Conservation (phyloP, 2,888 invertebrate species). For the Polyommatus icarus region DNA sequence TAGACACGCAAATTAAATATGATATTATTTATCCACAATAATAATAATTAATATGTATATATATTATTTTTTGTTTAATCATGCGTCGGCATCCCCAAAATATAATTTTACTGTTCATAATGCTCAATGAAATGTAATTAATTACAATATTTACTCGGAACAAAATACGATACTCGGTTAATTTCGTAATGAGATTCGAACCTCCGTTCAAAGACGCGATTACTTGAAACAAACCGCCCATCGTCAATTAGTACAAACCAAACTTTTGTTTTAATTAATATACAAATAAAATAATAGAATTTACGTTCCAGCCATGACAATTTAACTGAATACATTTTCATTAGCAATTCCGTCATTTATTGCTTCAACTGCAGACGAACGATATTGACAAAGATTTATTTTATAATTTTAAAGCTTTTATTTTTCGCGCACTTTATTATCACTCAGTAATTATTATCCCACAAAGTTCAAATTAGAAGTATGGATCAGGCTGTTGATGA, state of each 20-base stretch:
- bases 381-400: slow-evolving; percentile 9
- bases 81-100: background rate
- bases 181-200: slow-evolving; percentile 16
- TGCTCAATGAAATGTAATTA: background rate
- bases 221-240: slow-evolving; percentile 20
- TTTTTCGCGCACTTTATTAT: background rate
- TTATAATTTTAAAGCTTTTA: background rate
- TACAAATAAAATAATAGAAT: slow-evolving; percentile 27
- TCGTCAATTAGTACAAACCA: slow-evolving; percentile 10
- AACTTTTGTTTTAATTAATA: slow-evolving; percentile 30
- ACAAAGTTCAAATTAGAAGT: no score
- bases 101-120: background rate
- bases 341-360: slow-evolving; percentile 41
- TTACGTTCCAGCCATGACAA: slow-evolving; percentile 10
- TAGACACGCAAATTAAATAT: no score
- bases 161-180: background rate
- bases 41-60: no score
- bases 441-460: background rate
- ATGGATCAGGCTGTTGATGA: no score
- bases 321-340: slow-evolving; percentile 52
- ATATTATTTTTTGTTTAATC: no score
- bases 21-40: no score
- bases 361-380: slow-evolving; percentile 5
- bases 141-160: background rate
- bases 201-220: background rate